These are phyloP conservation scores for Dendrocopos noguchii DNA, from an alignment of 2,113 vertebrate genomes.

Conservation along the genomic window DNA sequence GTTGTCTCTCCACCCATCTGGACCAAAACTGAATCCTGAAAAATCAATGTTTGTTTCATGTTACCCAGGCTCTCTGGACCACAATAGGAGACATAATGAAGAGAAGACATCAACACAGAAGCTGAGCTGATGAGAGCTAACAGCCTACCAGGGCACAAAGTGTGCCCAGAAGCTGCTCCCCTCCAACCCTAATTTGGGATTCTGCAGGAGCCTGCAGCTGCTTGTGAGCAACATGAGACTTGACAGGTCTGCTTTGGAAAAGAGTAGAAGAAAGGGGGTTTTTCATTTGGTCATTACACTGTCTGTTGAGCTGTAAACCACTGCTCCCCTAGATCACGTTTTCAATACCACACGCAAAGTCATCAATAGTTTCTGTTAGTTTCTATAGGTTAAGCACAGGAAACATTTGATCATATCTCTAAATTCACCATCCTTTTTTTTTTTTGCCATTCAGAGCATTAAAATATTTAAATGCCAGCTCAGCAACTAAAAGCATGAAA, in stretches of 20 bases:
- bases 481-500: slow-evolving; percentile 18
- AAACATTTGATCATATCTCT: slow-evolving; percentile 47
- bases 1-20: not conserved
- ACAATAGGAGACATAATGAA: not conserved
- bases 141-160: not conserved
- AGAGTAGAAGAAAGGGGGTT: not conserved
- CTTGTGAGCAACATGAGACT: not conserved
- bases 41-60: not conserved
- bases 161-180: not conserved
- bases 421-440: not conserved
- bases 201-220: not conserved
- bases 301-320: not conserved
- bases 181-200: not conserved
- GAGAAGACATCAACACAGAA: not conserved
- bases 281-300: slow-evolving; percentile 17
- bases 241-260: not conserved
- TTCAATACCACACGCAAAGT: slow-evolving; percentile 34
- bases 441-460: slow-evolving; percentile 8
- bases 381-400: slow-evolving; percentile 49
- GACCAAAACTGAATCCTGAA: not conserved
- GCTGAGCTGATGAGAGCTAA: not conserved
- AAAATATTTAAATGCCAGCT: not conserved
- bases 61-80: not conserved
- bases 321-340: slow-evolving; percentile 1
- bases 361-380: slow-evolving; percentile 43